Base-by-base conservation (phyloP, 1,140 invertebrate genomes). In the Danaus melanippus region DNA sequence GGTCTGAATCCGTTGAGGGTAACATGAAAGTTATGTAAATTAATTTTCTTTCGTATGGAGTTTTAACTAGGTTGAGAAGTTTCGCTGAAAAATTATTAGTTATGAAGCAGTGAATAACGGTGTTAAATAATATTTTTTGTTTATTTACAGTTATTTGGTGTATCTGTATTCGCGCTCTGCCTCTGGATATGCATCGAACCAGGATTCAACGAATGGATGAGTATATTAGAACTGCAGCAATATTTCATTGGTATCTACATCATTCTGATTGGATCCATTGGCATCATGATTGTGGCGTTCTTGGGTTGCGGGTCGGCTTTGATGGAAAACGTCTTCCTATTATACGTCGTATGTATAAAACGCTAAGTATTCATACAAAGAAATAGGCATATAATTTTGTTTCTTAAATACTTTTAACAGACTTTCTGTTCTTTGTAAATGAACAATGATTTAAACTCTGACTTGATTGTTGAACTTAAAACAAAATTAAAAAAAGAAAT, bases 201-300 rank as follows among this genome's bases (percentile, higher is more conserved):
- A 3, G 92, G 91, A 1, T 92, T 96, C 64, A 92, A 93, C 69
- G 92, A 95, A 60, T 96, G 93, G 92, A 90, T 96, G 21, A 86
- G 88, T 5, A 92, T 92, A 55, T 76, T 96, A 12, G 88, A 93
- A 46, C 90, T 95, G 42, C 83, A 91, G 50, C 87, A 92, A 46
- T 95, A 93, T 78, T 96, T 95, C 86, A 93, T 92, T 46, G 95
- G 94, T 7, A 87, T 94, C 53, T 96, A 96, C 66, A 89, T 96
- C 42, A 86, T 96, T 42, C 91, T 96, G 17, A 87, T 92, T 32
- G 88, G 89, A 1, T 90, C 93, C 0, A 80, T 93, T 12, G 71
- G 93, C 40, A 89, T 95, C 47, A 92, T 96, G 88, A 79, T 92
- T 0, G 89, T 94, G 1, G 88, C 92, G 0, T 92, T 95, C 70